phyloP scores from a whole-genome alignment of 37 sponge, comb jelly and placozoan species.

The Cladorhizidae sp. region DNA sequence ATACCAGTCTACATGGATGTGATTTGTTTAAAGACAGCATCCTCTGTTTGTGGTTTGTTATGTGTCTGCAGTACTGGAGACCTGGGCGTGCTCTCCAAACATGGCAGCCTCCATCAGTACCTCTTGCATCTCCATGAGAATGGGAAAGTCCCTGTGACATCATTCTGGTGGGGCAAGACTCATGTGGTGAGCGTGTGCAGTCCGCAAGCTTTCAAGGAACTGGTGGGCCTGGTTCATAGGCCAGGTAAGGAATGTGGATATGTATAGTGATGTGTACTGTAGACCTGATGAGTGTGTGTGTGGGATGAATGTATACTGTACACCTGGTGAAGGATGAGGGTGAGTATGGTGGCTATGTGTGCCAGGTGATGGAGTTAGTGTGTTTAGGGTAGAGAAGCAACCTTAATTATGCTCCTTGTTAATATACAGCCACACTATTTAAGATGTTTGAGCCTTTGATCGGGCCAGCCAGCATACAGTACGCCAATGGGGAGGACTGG shows the following conservation, averaged over 20 bases:
- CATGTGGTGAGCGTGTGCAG: constrained; percentile 80
- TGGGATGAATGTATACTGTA: too few relatives aligned
- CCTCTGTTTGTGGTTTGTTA: too few relatives aligned
- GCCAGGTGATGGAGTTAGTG: too few relatives aligned
- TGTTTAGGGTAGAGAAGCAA: too few relatives aligned
- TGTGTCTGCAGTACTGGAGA: constrained; percentile 4
- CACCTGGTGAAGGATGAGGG: too few relatives aligned
- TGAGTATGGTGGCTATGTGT: too few relatives aligned
- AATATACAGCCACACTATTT: constrained; percentile 32
- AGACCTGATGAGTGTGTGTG: too few relatives aligned
- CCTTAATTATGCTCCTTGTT: too few relatives aligned
- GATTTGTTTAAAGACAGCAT: too few relatives aligned
- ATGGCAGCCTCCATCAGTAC: constrained; percentile 89
- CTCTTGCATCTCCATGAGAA: constrained; percentile 71
- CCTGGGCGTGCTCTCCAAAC: constrained; percentile 34
- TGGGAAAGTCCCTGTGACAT: constrained; percentile 68
- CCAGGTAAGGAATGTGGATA: constrained; percentile 45
- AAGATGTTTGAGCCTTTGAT: constrained; percentile 58
- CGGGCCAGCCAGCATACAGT: constrained; percentile 55
- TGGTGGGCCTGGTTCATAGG: constrained; percentile 59
- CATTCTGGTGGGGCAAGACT: constrained; percentile 73
- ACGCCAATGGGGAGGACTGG: constrained; percentile 63
- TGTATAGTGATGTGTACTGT: too few relatives aligned
- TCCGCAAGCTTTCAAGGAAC: constrained; percentile 81
- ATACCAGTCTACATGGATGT: too few relatives aligned